Base-by-base conservation (phyloP, 2,113 vertebrate species). In the Cettia cetti region DNA sequence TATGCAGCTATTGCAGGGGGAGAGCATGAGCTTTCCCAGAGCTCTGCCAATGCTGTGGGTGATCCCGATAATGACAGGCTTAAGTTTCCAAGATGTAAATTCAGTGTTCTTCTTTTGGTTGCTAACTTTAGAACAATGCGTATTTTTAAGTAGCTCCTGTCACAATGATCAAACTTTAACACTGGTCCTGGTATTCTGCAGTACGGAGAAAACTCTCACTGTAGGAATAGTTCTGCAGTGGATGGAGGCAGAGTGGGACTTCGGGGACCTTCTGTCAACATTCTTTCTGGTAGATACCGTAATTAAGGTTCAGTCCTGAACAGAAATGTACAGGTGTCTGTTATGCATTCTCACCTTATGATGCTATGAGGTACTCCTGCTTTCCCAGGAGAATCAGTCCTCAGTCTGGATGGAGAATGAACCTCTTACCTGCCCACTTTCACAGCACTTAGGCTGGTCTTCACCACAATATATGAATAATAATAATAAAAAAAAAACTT, bases 61-160 rank as follows among this genome's bases (percentile, higher is more conserved):
- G 33, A 40, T 39, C 31, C 24, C 2, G 1, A 9, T 16, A 53
- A n/a, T 59, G 54, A 74, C 7, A 52, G 28, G 56, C 26, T 63
- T 50, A 56, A 18, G 13, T 77, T 92, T 81, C 63, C 11, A 19
- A 24, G 11, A 22, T 74, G 30, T 66, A 66, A 83, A 42, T 30
- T 47, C n/a, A 33, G 37, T 18, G 7, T 61, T 79, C 49, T 56
- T 81, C 42, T 69, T 91, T 39, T 54, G 35, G 60, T 15, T 66
- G 30, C 27, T 70, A 27, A 52, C 86, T 86, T 82, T 42, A 66
- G 88, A 82, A 31, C n/a, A 18, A 9, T 4, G 23, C n/a, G 14
- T 37, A 28, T 83, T 91, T 86, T 95, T 19, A 74, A 91, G 68
- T 37, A 65, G 49, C 22, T 80, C 27, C 47, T 83, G 44, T 75